A percentile compares a stretch with the other conserved stretches of the same genome.
Conservation (phyloP, 2,113 vertebrate genomes). For the Xyrauchen texanus region DNA sequence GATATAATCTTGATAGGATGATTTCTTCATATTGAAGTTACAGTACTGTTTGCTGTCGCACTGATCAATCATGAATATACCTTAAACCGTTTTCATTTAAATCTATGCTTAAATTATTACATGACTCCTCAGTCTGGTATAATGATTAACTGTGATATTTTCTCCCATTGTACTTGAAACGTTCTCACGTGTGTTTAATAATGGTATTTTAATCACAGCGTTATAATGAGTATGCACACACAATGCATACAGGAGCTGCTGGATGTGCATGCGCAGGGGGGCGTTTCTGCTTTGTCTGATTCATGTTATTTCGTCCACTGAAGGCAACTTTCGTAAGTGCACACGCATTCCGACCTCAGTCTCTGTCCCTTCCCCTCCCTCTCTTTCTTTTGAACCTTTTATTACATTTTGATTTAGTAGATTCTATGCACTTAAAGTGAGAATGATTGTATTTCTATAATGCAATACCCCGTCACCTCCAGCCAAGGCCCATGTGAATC, state of each 20-base stretch:
- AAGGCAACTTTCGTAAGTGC: slow-evolving; percentile 33
- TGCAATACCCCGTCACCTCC: background rate
- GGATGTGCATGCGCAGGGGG: slow-evolving; percentile 64
- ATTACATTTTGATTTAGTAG: background rate
- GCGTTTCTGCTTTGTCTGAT: slow-evolving; percentile 75
- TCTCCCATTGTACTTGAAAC: background rate
- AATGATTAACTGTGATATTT: background rate
- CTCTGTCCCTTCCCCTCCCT: background rate
- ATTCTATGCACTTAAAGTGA: background rate
- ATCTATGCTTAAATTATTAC: background rate
- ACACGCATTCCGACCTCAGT: background rate
- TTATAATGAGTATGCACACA: slow-evolving; percentile 6
- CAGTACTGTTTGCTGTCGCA: background rate
- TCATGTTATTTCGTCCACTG: slow-evolving; percentile 49
- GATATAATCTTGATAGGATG: background rate
- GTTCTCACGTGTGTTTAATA: slow-evolving; percentile 21
- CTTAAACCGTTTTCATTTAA: background rate
- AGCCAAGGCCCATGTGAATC: background rate
- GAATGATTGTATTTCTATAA: background rate
- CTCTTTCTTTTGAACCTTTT: background rate
- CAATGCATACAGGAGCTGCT: slow-evolving; percentile 57
- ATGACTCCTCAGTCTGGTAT: background rate
- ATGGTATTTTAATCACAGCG: slow-evolving; percentile 12
- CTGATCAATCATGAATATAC: background rate
- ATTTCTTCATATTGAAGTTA: background rate